Base-by-base conservation (phyloP, 2,888 invertebrate species). In the Sabatieria punctata region DNA sequence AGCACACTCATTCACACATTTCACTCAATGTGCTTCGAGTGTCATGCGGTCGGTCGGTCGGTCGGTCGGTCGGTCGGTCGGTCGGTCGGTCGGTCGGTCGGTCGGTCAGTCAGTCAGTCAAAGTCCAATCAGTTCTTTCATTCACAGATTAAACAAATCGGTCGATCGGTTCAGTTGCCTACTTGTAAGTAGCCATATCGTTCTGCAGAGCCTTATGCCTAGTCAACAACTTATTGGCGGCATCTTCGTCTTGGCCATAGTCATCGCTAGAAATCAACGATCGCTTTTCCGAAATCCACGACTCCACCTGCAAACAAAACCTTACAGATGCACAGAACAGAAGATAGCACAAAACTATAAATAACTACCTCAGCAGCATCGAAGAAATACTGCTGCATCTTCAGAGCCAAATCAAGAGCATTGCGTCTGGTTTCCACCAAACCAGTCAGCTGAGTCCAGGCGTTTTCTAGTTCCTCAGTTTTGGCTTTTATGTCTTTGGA, bases 151-250 rank as follows among this genome's bases (percentile, higher is more conserved):
- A n/a, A n/a, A n/a, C n/a, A n/a, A n/a, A n/a, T n/a, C n/a, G n/a
- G n/a, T n/a, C n/a, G n/a, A n/a, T n/a, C n/a, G n/a, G n/a, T n/a
- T 11, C 30, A 30, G 8, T 8, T 30, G 15, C 30, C 8, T 30
- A 38, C 38, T 21, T 50, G 48, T 60, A 59, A 6, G 55, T 52
- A 11, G 45, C 41, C 59, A 63, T 59, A 45, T 62, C 62, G 25
- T 56, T 55, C 47, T 56, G 54, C 25, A 63, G 51, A 61, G 81
- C 82, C 76, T 93, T 93, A 65, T 95, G 91, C 64, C 86, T 85
- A 1, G 91, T 88, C 19, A 95, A 72, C 38, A 93, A 73, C 68
- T 88, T 89, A 35, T 88, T 85, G 19, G 88, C 86, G 0, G 85
- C 77, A 60, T 85, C 85, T 30, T 86, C 74, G 67, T 91, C 88